phyloP scores from a whole-genome alignment of 2,888 invertebrate genomes.

The Liopterus haemorrhoidalis region DNA sequence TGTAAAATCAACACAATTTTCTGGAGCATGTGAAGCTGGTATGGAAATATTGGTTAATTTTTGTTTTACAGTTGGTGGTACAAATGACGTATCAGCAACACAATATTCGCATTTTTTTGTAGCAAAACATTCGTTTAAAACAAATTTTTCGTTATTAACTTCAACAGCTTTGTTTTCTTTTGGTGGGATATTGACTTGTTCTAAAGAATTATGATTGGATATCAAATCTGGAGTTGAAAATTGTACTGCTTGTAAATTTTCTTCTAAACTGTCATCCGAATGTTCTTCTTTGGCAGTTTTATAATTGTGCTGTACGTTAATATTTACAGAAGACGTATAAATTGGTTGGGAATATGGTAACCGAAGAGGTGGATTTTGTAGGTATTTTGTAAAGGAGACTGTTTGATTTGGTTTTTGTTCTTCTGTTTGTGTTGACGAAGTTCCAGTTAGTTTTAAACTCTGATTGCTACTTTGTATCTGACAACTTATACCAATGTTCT shows the following conservation, averaged over 20 bases:
- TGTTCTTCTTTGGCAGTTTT: slow-evolving; percentile 29
- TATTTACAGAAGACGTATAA: slow-evolving; percentile 51
- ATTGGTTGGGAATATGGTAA: slow-evolving; percentile 40
- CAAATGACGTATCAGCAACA: slow-evolving; percentile 10
- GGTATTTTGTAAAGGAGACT: slow-evolving; percentile 43
- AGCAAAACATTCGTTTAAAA: slow-evolving; percentile 20
- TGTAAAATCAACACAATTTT: slow-evolving; percentile 13
- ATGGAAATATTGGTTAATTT: slow-evolving; percentile 3
- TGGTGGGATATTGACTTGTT: slow-evolving; percentile 35
- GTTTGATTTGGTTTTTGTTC: slow-evolving; percentile 30
- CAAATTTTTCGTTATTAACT: slow-evolving; percentile 14
- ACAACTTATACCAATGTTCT: slow-evolving; percentile 48
- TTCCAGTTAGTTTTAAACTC: slow-evolving; percentile 40
- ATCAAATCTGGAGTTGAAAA: slow-evolving; percentile 54
- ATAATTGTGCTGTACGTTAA: slow-evolving; percentile 55
- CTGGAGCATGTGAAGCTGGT: slow-evolving; percentile 11
- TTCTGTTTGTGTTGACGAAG: slow-evolving; percentile 39
- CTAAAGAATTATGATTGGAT: slow-evolving; percentile 52
- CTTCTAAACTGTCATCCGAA: slow-evolving; percentile 51
- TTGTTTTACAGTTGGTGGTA: slow-evolving; percentile 6
- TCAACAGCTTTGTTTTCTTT: neutral
- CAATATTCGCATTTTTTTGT: slow-evolving; percentile 12
- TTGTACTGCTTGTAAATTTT: slow-evolving; percentile 35
- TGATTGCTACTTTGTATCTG: slow-evolving; percentile 40
- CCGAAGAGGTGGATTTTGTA: slow-evolving; percentile 34